Base-by-base conservation (phyloP, 1,140 invertebrate species). In the Oryzaephilus surinamensis region DNA sequence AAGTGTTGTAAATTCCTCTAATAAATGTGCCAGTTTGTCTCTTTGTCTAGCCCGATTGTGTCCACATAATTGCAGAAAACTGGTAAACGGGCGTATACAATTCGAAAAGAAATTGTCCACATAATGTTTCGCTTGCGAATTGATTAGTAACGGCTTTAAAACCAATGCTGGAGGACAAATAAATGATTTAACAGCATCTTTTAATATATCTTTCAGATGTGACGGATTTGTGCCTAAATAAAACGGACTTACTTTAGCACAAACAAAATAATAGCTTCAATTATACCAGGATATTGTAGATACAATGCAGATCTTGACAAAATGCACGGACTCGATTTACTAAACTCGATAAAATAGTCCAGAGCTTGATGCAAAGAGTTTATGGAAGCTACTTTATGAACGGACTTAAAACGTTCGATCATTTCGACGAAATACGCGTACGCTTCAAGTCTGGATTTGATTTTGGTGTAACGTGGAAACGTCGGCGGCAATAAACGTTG, bases 401-500 rank as follows among this genome's bases (percentile, higher is more conserved):
- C 81, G 50, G 76, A 74, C 56, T 88, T 79, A 19, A 96, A 69
- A 41, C 87, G 72, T 17, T 78, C 69, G 5, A 95, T 69, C 47
- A 93, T 72, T 51, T 84, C 79, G 48, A 84, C 77, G 51, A 96
- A 77, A 64, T 95, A 96, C 50, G 77, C 71, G 42, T 93, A 63
- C 17, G 91, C 84, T 52, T 93, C 87, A 19, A 70, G 61, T 23
- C 88, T 71, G 30, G 81, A 79, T 48, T 88, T 88, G 49, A 97
- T 94, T 64, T 89, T 84, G 1, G 92, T 93, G 63, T 95, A 97
- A 2, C 94, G 73, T 6, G 95, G 95, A 72, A 98, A 98, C n/a
- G 94, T 96, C 1, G 94, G 93, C 23, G 94, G 94, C 17, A 97
- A 67, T 18, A 96, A 70, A 45, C 93, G 76, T 65, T 96, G 92